Evolutionary conservation across 1,140 invertebrate genomes (phyloP).

Genomic region (Polyergus mexicanus): DNA sequence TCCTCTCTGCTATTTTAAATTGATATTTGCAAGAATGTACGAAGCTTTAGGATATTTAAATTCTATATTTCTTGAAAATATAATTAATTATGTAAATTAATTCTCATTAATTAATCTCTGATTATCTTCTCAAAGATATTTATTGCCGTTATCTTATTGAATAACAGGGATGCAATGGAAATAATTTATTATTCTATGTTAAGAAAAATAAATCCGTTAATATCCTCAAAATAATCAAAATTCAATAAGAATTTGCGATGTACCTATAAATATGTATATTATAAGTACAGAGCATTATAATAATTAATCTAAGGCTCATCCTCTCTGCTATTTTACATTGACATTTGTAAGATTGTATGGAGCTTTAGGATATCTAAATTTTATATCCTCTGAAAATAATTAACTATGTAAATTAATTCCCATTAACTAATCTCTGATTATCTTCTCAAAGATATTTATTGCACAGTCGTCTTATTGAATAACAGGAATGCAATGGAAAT

Average conservation of each 20-base stretch:
- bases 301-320: neutral
- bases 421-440: conserved; percentile 37
- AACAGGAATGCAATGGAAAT: conserved; percentile 6
- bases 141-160: conserved; percentile 46
- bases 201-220: conserved; percentile 30
- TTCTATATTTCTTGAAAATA: neutral
- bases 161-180: conserved; percentile 2
- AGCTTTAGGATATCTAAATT: too few relatives aligned
- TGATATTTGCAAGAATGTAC: too few relatives aligned
- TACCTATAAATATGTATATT: too few relatives aligned
- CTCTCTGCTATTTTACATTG: too few relatives aligned
- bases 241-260: too few relatives aligned
- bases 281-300: neutral
- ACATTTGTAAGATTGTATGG: too few relatives aligned
- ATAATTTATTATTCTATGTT: conserved; percentile 14
- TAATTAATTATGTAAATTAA: conserved; percentile 7
- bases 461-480: conserved; percentile 50
- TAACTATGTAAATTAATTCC: conserved; percentile 10
- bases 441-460: conserved; percentile 23
- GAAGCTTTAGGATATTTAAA: too few relatives aligned
- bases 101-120: conserved; percentile 32
- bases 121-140: conserved; percentile 30
- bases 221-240: too few relatives aligned
- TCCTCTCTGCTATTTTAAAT: neutral
- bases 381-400: neutral